Percentiles rank a stretch among this genome's conserved stretches.
Conservation (phyloP, 2,888 invertebrate species). For the Idaea biselata region DNA sequence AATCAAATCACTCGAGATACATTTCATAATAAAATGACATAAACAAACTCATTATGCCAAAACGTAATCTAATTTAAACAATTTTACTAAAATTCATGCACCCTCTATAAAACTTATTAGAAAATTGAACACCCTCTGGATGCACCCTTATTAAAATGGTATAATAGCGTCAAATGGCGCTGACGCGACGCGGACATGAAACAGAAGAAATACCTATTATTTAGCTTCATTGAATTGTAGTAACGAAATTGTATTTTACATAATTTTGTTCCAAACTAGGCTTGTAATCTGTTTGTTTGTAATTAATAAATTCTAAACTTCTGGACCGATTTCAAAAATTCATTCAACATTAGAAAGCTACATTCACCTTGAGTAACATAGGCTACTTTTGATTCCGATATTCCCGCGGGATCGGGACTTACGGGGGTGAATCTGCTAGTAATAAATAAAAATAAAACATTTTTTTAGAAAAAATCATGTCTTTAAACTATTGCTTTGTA, state of each 20-base stretch:
- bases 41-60: conserved; percentile 24
- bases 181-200: conserved; percentile 22
- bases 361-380: too few relatives aligned
- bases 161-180: not conserved
- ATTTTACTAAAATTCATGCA: conserved; percentile 30
- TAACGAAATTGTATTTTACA: not conserved
- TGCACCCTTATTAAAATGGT: not conserved
- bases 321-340: too few relatives aligned
- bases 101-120: conserved; percentile 41
- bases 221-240: not conserved
- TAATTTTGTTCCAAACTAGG: not conserved
- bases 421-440: too few relatives aligned
- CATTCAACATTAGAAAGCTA: too few relatives aligned
- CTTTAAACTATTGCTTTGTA: too few relatives aligned
- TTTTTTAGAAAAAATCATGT: too few relatives aligned
- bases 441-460: too few relatives aligned
- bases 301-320: too few relatives aligned
- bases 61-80: conserved; percentile 13
- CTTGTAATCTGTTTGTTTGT: too few relatives aligned
- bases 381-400: too few relatives aligned
- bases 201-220: conserved; percentile 33
- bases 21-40: conserved; percentile 2
- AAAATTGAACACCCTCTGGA: not conserved
- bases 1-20: not conserved
- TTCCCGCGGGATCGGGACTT: too few relatives aligned